phyloP scores from a whole-genome alignment of 2,797 vertebrate species.

The Orientallactaga sibirica region DNA sequence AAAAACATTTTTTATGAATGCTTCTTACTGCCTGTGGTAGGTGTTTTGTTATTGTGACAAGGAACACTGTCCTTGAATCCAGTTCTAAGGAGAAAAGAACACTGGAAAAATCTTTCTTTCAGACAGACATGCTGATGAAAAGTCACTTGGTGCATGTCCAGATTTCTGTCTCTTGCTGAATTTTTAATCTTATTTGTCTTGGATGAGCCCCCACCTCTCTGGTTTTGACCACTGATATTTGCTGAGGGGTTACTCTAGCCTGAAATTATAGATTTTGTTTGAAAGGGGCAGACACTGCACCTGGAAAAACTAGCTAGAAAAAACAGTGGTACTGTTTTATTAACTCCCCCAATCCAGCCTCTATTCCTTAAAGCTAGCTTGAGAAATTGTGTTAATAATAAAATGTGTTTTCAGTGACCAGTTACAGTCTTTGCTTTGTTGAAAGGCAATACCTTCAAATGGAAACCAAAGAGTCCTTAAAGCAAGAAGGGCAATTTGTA shows the following conservation, averaged over 20 bases:
- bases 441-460: constrained; percentile 67
- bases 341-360: constrained; percentile 74
- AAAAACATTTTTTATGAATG: constrained; percentile 79
- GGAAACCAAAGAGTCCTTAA: constrained; percentile 33
- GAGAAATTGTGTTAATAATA: constrained; percentile 74
- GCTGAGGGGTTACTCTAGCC: constrained; percentile 75
- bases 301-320: constrained; percentile 81
- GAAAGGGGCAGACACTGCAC: constrained; percentile 64
- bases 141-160: constrained; percentile 82
- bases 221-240: constrained; percentile 73
- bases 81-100: constrained; percentile 82
- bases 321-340: constrained; percentile 71
- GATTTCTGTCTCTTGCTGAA: constrained; percentile 82
- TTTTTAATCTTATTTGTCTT: constrained; percentile 87
- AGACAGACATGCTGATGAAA: constrained; percentile 85
- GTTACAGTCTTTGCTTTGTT: constrained; percentile 57
- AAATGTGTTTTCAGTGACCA: constrained; percentile 68
- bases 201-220: constrained; percentile 76
- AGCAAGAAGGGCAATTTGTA: neutral
- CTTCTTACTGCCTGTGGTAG: constrained; percentile 76
- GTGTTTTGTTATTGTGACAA: constrained; percentile 81
- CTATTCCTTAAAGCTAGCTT: constrained; percentile 74
- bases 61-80: constrained; percentile 83
- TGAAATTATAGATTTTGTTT: constrained; percentile 69
- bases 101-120: constrained; percentile 85